Conservation (phyloP, 2,113 vertebrate species). For the Craseonycteris thonglongyai region DNA sequence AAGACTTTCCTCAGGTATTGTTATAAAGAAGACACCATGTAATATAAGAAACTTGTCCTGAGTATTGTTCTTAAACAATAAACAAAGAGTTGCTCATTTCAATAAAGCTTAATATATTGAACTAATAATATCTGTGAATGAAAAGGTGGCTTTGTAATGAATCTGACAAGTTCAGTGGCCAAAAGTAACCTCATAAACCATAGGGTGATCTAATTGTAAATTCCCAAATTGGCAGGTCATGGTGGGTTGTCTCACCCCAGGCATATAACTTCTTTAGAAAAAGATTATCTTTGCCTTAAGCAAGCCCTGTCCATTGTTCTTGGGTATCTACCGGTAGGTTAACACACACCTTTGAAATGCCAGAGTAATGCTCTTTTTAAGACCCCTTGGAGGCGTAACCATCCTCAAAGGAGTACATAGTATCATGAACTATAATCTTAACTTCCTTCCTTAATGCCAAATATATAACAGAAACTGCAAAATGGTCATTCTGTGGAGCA, state of each 20-base stretch:
- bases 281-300: no score
- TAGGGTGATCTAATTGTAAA: background rate
- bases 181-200: background rate
- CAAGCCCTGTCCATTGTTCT: no score
- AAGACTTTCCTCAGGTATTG: background rate
- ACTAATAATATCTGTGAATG: background rate
- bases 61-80: background rate
- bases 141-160: background rate
- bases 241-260: background rate
- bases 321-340: no score
- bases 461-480: background rate
- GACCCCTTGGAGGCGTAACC: no score
- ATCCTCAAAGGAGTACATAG: no score
- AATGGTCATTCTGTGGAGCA: background rate
- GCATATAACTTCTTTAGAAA: no score
- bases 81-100: background rate
- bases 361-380: no score
- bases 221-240: background rate
- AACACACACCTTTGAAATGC: no score
- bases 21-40: background rate
- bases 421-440: background rate
- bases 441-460: background rate
- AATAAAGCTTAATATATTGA: background rate
- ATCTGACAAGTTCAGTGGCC: background rate
- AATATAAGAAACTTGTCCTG: background rate